Percentiles rank a stretch among this genome's conserved stretches.
phyloP scores from a whole-genome alignment of 2,113 vertebrate genomes.

The Phainopepla nitens region DNA sequence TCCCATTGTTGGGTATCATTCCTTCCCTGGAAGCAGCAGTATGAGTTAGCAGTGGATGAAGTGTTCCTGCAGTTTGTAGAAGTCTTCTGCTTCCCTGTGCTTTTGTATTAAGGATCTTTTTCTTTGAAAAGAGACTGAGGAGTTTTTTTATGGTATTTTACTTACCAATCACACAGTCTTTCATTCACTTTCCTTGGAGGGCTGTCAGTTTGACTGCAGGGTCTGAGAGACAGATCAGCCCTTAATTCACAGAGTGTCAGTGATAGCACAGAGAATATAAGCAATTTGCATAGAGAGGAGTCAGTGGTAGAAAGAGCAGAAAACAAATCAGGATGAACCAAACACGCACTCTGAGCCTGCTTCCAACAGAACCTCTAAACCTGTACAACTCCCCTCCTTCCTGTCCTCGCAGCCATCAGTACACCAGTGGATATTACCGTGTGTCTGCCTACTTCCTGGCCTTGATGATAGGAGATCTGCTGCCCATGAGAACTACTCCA shows the following conservation, averaged over 20 bases:
- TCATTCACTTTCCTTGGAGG: neutral
- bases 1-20: neutral
- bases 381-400: slow-evolving; percentile 17
- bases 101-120: neutral
- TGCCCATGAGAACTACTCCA: slow-evolving; percentile 70
- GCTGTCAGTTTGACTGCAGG: neutral
- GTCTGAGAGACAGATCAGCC: neutral
- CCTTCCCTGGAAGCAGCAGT: neutral
- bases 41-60: neutral
- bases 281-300: neutral
- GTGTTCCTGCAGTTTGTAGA: neutral
- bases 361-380: neutral
- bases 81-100: neutral
- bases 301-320: neutral
- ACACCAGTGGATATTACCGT: slow-evolving; percentile 71
- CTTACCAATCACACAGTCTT: neutral
- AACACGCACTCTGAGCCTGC: neutral
- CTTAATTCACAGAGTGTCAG: neutral
- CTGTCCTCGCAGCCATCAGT: slow-evolving; percentile 65
- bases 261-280: neutral
- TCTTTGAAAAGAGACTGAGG: neutral
- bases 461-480: slow-evolving; percentile 66
- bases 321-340: neutral
- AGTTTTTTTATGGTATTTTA: neutral
- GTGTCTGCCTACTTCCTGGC: slow-evolving; percentile 69